Percentiles rank a stretch among this genome's conserved stretches.
These are phyloP conservation scores for Sebastes kiyomatsui DNA, from an alignment of 2,797 vertebrate species.

Conservation along the genomic window DNA sequence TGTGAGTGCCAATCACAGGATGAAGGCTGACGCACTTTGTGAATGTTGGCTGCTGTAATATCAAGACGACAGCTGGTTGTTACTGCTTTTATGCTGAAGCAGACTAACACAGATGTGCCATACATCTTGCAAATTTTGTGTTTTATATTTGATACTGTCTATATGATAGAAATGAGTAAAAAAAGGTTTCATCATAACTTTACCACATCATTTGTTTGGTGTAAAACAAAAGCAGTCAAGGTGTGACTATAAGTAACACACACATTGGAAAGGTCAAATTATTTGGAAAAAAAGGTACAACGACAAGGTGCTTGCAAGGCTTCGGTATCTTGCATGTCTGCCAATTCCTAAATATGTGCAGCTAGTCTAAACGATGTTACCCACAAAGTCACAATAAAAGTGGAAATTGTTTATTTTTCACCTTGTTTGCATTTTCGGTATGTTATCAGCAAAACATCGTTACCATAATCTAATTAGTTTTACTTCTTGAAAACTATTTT, in stretches of 20 bases:
- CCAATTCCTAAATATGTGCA: not conserved
- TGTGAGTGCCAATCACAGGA: conserved; percentile 31
- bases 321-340: not conserved
- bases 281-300: not conserved
- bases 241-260: not conserved
- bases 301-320: no score
- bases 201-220: not conserved
- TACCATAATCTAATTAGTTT: not conserved
- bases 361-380: not conserved
- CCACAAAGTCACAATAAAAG: not conserved
- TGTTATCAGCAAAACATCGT: not conserved
- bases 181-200: not conserved
- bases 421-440: not conserved
- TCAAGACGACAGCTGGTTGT: conserved; percentile 5
- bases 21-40: conserved; percentile 13
- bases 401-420: not conserved
- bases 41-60: not conserved
- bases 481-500: not conserved
- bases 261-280: not conserved
- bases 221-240: not conserved
- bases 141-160: not conserved
- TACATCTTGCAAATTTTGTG: not conserved
- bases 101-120: no score
- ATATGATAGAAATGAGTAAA: not conserved
- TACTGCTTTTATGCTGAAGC: not conserved